Base-by-base conservation (phyloP, 2,888 invertebrate genomes). In the Diadegma fenestrale region DNA sequence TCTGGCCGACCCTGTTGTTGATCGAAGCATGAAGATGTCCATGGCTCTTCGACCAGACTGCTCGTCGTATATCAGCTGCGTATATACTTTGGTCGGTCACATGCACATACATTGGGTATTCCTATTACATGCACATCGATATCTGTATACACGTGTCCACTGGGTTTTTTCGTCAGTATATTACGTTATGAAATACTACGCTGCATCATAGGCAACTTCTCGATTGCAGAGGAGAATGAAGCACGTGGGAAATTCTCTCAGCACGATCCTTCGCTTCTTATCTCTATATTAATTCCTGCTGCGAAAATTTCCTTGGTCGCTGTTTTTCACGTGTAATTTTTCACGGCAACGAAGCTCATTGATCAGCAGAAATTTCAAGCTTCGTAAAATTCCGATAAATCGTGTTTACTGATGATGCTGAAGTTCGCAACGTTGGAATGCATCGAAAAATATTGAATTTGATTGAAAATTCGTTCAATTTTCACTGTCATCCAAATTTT, bases 1-100 rank as follows among this genome's bases (percentile, higher is more conserved):
- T 61, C 82, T 76, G 30, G 72, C 87, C 88, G 88, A 87, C 88
- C 86, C 87, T 82, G 87, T 90, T 88, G 88, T 88, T 83, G 88
- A 86, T 84, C 86, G 87, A 88, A 88, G 82, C 86, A 82, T 86
- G 82, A 85, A 80, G 87, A 86, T 82, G 84, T 84, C 84, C 84
- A 75, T 83, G 80, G 79, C 79, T 85, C 85, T 68, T 63, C 79
- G 68, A 71, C 75, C 79, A 85, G 79, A 79, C 75, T 79, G 69
- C 73, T 69, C 75, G 78, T 81, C 79, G 85, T 61, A 51, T 75
- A 69, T 82, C 79, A 48, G 66, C 64, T 19, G 33, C 72, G 54
- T 76, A 69, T 51, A 73, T 48, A 63, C 43, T 51, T 68, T 45
- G 48, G 43, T 63, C 45, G 48, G 30, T 14, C 14, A 58, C 26